Conservation (phyloP, 2,888 invertebrate genomes). For the Dryobota labecula region DNA sequence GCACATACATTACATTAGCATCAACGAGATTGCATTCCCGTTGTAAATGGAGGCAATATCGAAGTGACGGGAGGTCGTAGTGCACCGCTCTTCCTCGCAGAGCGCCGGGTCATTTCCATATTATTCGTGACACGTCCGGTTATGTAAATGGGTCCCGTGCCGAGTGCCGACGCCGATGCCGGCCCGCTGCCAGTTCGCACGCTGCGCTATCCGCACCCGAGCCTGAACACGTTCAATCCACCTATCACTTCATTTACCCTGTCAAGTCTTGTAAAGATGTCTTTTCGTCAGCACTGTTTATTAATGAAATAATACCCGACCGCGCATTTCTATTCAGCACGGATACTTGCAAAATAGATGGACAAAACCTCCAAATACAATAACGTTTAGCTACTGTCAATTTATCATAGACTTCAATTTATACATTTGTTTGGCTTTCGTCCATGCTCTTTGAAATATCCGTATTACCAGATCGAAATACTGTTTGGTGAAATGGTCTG, state of each 20-base stretch:
- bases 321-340: constrained; percentile 41
- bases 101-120: constrained; percentile 84
- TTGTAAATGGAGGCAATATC: constrained; percentile 84
- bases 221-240: constrained; percentile 70
- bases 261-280: constrained; percentile 58
- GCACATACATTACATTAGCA: constrained; percentile 71
- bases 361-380: constrained; percentile 29
- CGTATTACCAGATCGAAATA: constrained; percentile 31
- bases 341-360: constrained; percentile 23
- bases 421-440: constrained; percentile 40
- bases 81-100: constrained; percentile 71
- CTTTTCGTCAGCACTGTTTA: constrained; percentile 36
- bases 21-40: constrained; percentile 73
- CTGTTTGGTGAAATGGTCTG: constrained; percentile 11
- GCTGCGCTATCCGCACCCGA: constrained; percentile 68
- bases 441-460: constrained; percentile 43
- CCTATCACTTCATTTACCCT: constrained; percentile 71
- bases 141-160: constrained; percentile 83
- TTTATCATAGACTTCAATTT: constrained; percentile 48
- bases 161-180: constrained; percentile 66
- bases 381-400: constrained; percentile 31
- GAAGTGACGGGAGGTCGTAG: constrained; percentile 75
- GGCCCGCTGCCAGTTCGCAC: constrained; percentile 65
- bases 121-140: constrained; percentile 89
- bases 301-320: constrained; percentile 47